Evolutionary conservation across 2,113 vertebrate species (phyloP).

Genomic region (Clarias macrocephalus): DNA sequence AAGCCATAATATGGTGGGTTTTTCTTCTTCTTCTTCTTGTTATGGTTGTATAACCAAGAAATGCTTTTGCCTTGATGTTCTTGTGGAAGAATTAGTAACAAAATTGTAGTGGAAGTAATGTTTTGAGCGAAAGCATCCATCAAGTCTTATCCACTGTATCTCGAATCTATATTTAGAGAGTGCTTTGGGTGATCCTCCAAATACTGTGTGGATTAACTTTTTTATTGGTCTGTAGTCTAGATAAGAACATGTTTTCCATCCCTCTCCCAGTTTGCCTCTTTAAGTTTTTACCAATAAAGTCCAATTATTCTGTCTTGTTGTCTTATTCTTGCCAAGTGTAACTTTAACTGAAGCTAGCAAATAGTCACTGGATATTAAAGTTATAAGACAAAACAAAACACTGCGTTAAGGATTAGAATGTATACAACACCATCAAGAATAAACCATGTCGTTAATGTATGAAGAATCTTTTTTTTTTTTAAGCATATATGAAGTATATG

Average conservation of each 20-base stretch:
- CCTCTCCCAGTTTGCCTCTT: background rate
- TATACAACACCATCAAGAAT: background rate
- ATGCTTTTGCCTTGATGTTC: background rate
- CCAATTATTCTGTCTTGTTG: background rate
- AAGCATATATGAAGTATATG: background rate
- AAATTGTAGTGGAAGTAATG: conserved; percentile 3
- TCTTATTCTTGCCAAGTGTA: background rate
- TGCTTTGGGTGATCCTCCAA: background rate
- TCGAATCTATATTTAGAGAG: conserved; percentile 7
- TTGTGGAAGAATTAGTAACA: background rate
- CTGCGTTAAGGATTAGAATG: background rate
- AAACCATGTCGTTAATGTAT: background rate
- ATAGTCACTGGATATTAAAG: background rate
- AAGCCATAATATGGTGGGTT: conserved; percentile 39
- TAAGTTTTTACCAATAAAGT: background rate
- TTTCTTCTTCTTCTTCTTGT: conserved; percentile 27
- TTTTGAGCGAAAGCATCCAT: background rate
- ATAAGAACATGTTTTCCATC: background rate
- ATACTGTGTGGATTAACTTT: background rate
- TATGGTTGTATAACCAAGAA: conserved; percentile 8
- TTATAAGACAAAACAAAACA: background rate
- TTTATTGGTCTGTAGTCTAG: background rate
- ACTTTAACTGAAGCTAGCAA: background rate
- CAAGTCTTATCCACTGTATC: background rate
- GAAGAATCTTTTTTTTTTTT: background rate